Base-by-base conservation (phyloP, 37 sponge, comb jelly and placozoan species). In the Halichondria panicea region DNA sequence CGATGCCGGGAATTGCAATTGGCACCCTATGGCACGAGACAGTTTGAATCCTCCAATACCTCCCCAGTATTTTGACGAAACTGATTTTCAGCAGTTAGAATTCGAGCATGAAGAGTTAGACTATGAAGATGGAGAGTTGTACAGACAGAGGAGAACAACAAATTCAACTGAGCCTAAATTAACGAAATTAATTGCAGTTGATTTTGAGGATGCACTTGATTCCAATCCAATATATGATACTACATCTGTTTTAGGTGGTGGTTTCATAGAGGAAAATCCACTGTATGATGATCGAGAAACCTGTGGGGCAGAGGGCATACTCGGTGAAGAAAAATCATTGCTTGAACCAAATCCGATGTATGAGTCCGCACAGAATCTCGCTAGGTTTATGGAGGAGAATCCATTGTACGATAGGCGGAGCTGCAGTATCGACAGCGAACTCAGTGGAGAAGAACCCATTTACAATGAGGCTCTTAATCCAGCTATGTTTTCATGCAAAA, bases 381-480 rank as follows among this genome's bases (percentile, higher is more conserved):
- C n/a, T n/a, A n/a, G n/a, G n/a, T n/a, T n/a, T n/a, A n/a, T n/a
- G n/a, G n/a, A n/a, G n/a, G n/a, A n/a, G n/a, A n/a, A n/a, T n/a
- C n/a, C n/a, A n/a, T n/a, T n/a, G n/a, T n/a, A n/a, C n/a, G n/a
- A n/a, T n/a, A n/a, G n/a, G n/a, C n/a, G n/a, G n/a, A n/a, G n/a
- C n/a, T n/a, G n/a, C n/a, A n/a, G n/a, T n/a, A n/a, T n/a, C n/a
- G n/a, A n/a, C n/a, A n/a, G n/a, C n/a, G n/a, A n/a, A n/a, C n/a
- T n/a, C n/a, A n/a, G n/a, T n/a, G n/a, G n/a, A n/a, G n/a, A n/a
- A n/a, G n/a, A n/a, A n/a, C 59, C 84, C 30, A 36, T 84, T 24
- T 84, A 76, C 69, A 76, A 63, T 46, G 77, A 67, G 50, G 53
- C 68, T 8, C 43, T 84, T 21, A 38, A 72, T 37, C 84, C 84